Evolutionary conservation across 1,140 invertebrate genomes (phyloP).

Genomic region (Bombus impatiens): DNA sequence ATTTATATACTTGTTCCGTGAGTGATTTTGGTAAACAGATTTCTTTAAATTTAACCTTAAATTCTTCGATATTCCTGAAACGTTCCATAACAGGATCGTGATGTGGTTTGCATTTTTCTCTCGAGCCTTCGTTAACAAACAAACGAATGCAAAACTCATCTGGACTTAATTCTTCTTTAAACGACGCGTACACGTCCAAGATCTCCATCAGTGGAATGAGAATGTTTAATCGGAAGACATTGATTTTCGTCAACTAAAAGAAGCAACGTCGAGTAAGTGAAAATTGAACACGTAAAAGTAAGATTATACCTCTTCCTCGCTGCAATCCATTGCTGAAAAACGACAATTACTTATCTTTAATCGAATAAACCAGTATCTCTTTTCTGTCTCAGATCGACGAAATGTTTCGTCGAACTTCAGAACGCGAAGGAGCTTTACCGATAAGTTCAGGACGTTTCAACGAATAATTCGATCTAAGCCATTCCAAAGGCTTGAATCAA

Average conservation of each 20-base stretch:
- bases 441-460: slow-evolving; percentile 7
- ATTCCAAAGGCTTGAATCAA: background rate
- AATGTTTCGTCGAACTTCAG: background rate
- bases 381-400: no score
- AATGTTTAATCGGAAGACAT: slow-evolving; percentile 32
- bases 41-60: slow-evolving; percentile 25
- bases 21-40: background rate
- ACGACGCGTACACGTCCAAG: background rate
- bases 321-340: slow-evolving; percentile 17
- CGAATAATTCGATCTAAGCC: background rate
- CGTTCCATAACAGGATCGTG: background rate
- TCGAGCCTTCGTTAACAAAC: background rate
- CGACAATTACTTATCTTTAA: no score
- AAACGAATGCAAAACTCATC: slow-evolving; percentile 41
- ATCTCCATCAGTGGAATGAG: slow-evolving; percentile 19
- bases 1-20: background rate
- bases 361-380: background rate
- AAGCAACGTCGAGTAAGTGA: no score
- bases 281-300: background rate
- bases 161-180: background rate
- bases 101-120: background rate
- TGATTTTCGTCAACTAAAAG: slow-evolving; percentile 12
- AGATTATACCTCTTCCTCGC: slow-evolving; percentile 3
- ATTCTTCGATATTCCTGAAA: background rate
- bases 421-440: background rate